These are phyloP conservation scores for Globodera rostochiensis DNA, from an alignment of 1,140 invertebrate genomes.

Conservation along the genomic window DNA sequence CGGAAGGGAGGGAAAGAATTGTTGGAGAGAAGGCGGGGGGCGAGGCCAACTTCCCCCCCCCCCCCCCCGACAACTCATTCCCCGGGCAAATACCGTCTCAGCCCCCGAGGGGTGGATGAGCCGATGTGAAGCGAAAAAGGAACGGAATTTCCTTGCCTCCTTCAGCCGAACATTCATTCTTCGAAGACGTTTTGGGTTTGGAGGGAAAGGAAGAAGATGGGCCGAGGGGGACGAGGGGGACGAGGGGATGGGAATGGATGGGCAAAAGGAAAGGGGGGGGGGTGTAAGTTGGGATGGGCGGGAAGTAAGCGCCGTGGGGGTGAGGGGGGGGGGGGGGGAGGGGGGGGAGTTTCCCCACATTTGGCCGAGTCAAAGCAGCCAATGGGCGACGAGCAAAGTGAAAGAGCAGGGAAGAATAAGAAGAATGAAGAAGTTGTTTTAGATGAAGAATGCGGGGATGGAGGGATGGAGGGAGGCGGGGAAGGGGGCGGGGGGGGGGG, in stretches of 20 bases:
- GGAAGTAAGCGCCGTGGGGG: no score
- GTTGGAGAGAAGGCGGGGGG: no score
- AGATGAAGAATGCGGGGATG: not conserved
- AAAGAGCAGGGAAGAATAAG: not conserved
- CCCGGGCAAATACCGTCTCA: not conserved
- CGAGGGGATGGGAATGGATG: not conserved
- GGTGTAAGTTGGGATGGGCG: no score
- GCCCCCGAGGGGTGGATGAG: not conserved
- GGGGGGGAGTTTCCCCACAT: not conserved
- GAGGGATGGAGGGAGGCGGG: no score
- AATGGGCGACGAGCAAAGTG: not conserved
- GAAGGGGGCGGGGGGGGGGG: no score
- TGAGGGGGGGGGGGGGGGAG: no score
- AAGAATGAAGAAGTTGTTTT: not conserved
- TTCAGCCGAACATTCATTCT: not conserved
- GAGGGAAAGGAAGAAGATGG: not conserved
- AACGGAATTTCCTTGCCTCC: not conserved
- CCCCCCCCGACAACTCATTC: not conserved
- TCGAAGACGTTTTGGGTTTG: not conserved
- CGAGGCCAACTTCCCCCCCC: not conserved
- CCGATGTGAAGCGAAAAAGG: not conserved
- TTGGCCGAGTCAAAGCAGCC: not conserved
- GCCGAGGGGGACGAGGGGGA: not conserved
- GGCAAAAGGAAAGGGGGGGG: not conserved
- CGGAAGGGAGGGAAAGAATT: no score